Percentiles rank a stretch among this genome's conserved stretches.
These are phyloP conservation scores for Nematostella vectensis DNA, from an alignment of 92 coral and sea anemone species.

Conservation along the genomic window DNA sequence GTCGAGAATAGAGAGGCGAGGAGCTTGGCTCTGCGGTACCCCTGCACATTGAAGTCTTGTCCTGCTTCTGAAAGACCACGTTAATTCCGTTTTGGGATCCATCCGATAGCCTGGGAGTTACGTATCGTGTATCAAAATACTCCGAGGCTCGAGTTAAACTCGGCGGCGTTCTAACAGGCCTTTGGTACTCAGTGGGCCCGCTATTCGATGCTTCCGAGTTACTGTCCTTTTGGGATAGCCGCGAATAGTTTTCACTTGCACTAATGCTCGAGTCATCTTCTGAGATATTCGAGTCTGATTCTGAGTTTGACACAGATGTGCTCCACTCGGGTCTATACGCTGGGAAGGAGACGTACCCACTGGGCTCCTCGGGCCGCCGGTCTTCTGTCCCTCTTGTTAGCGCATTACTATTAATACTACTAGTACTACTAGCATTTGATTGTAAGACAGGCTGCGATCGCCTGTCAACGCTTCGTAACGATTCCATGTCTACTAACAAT, in stretches of 20 bases:
- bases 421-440: neutral
- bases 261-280: conserved; percentile 33
- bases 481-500: neutral
- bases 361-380: conserved; percentile 14
- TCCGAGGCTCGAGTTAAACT: conserved; percentile 3
- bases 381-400: conserved; percentile 2
- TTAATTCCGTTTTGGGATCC: conserved; percentile 62
- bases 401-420: neutral
- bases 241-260: conserved; percentile 5
- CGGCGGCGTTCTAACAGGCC: conserved; percentile 20
- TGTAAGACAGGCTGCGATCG: neutral
- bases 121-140: conserved; percentile 13
- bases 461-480: neutral
- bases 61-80: conserved; percentile 60
- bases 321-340: conserved; percentile 80
- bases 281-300: conserved; percentile 28
- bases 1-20: neutral
- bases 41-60: conserved; percentile 9
- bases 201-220: conserved; percentile 13
- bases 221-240: conserved; percentile 18
- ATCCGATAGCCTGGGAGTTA: conserved; percentile 61
- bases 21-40: neutral
- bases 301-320: conserved; percentile 20
- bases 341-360: conserved; percentile 88
- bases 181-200: conserved; percentile 17